Evolutionary conservation across 2,113 vertebrate genomes (phyloP), one percentile per base, ranked within the genome.

Genomic region (Silurus asotus): DNA sequence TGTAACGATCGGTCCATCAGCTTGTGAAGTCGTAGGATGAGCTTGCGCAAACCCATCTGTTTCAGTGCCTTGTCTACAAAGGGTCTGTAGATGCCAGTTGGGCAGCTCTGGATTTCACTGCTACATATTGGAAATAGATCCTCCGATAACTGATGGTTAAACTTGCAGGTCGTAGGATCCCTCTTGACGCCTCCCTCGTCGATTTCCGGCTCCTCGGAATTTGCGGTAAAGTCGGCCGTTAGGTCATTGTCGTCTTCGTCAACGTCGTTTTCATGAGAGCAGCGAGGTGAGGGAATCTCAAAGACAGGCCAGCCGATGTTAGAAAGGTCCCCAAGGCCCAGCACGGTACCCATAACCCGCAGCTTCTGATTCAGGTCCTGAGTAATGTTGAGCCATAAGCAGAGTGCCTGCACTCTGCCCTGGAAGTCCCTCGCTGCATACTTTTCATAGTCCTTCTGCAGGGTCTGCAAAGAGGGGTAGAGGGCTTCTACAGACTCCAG

Each of bases 21-120:
- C 92, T 99, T 99, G 96, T 98, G 98, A 88, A 99, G 96, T 92
- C 98, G 95, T 84, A 98, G 94, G 92, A 99, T 99, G 79, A 99
- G 93, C 93, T 99, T 99, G 83, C 98, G 95, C 77, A 99, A 94
- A 74, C 98, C 98, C 98, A 99, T 99, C 92, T 99, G 98, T 93
- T 99, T 99, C 94, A 99, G 95, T 70, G 98, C 98, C 94, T 99
- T 99, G 94, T 99, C 98, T 90, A 99, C 98, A 95, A 99, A 99
- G 0, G 98, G 98, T 53, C 98, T 95, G 92, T 99, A 99, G 91
- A 99, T 99, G 90, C 97, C 96, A 10, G 97, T 99, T 90, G 97
- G 95, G 90, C 95, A 97, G 87, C 96, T 94, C 0, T 94, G 93
- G 80, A 93, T 94, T 49, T 93, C 94, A 91, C 91, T 37, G 90